A percentile compares a stretch with the other conserved stretches of the same genome.
These are phyloP conservation scores for Bos indicus DNA, from an alignment of 2,113 vertebrate genomes.

Conservation along the genomic window DNA sequence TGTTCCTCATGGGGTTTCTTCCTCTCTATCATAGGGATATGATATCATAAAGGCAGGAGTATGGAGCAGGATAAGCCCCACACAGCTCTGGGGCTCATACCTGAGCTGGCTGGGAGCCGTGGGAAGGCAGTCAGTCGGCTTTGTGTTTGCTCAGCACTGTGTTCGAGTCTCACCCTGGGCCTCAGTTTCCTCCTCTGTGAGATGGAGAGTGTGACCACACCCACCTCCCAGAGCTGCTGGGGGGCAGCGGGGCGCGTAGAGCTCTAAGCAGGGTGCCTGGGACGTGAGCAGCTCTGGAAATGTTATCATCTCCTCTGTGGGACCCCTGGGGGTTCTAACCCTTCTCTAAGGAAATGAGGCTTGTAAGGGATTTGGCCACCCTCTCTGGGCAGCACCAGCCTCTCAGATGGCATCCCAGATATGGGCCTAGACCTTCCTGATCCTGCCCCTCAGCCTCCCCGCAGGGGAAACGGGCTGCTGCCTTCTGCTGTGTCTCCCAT, in stretches of 20 bases:
- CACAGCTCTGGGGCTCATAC: not conserved
- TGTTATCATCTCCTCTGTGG: not conserved
- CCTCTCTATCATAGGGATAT: not conserved
- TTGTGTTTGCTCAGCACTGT: not conserved
- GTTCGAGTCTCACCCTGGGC: not conserved
- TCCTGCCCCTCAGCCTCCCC: not conserved
- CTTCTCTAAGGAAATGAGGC: not conserved
- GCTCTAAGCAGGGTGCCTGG: not conserved
- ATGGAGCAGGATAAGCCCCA: not conserved
- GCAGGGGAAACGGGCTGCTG: not conserved
- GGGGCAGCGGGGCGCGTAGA: rapidly evolving
- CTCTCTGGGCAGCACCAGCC: not conserved
- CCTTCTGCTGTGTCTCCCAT: not conserved
- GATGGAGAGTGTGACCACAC: not conserved
- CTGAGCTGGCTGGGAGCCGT: not conserved
- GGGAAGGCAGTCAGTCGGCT: not conserved
- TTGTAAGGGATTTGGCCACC: not conserved
- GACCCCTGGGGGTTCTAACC: not conserved
- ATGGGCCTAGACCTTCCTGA: not conserved
- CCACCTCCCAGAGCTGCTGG: not conserved
- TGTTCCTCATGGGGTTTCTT: not conserved
- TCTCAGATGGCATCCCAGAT: not conserved
- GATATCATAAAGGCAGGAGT: not conserved
- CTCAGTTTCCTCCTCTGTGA: not conserved
- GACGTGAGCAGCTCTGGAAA: not conserved